Base-by-base conservation (phyloP, 2,113 vertebrate species). In the Daphoenositta chrysoptera region DNA sequence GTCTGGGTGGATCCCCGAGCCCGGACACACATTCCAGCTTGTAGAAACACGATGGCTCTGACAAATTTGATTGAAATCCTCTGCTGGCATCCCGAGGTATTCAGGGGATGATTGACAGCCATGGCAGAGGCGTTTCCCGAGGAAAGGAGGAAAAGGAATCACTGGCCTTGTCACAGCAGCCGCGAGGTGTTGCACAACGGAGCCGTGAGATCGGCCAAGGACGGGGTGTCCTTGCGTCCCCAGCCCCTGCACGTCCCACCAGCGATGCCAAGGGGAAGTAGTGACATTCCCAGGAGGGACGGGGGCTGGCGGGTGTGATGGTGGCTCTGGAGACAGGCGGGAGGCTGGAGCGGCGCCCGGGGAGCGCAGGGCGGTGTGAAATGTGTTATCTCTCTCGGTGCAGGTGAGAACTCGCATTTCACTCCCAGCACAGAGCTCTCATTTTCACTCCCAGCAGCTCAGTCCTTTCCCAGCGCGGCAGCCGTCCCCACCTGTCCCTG, bases 171-270 rank as follows among this genome's bases (percentile, higher is more conserved):
- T 66, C 78, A 45, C 39, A 4, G 27, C 42, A 65, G 54, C 96
- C 87, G 16, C 3, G 4, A 18, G 83, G 45, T 31, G 77, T 77
- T 76, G 70, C 60, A 54, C 42, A 57, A 63, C 20, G 1, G 44
- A 24, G 53, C 51, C 0, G 2, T 1, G 89, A 28, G 90, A 9
- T 2, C 13, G 14, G 26, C 28, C 11, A 19, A 47, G 90, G 77
- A 11, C 4, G 15, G 50, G 72, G 15, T 7, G 56, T 54, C 79
- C 70, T 48, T 35, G 64, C 10, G 1, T 31, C 56, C 78, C 33
- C 40, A 7, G 16, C 40, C 27, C 40, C 37, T 7, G n/a, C 35
- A 0, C 0, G 0, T 37, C 30, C 77, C 48, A 7, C 7, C 8
- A 0, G 72, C 21, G 0, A 8, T 27, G 61, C 92, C 84, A 2